Percentiles rank a stretch among this genome's conserved stretches.
Conservation (phyloP, 2,113 vertebrate genomes). For the Equus quagga region DNA sequence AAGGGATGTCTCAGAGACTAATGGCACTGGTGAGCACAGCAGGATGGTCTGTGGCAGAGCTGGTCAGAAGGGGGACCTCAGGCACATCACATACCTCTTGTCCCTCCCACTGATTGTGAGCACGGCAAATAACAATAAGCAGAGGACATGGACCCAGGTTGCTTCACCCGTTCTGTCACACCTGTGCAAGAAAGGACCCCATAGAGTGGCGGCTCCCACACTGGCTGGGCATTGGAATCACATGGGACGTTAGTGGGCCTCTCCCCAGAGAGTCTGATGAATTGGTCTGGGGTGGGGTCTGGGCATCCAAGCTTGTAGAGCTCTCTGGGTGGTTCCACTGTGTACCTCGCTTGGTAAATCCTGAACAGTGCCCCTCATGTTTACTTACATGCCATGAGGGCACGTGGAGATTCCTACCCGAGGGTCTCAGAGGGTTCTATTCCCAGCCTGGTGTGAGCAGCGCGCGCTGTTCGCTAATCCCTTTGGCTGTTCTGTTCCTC, state of each 20-base stretch:
- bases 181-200: not conserved
- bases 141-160: not conserved
- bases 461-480: fast-evolving
- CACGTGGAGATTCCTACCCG: too few relatives aligned
- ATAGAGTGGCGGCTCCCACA: not conserved
- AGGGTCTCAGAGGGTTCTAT: not conserved
- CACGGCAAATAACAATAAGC: not conserved
- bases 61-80: too few relatives aligned
- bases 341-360: not conserved
- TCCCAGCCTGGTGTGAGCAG: not conserved
- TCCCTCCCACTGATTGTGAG: not conserved
- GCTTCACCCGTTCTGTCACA: not conserved
- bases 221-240: not conserved
- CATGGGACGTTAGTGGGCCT: not conserved
- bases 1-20: not conserved
- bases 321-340: not conserved
- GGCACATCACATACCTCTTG: not conserved
- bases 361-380: fast-evolving
- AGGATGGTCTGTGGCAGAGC: not conserved
- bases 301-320: not conserved
- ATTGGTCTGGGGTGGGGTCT: too few relatives aligned
- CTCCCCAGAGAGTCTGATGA: not conserved
- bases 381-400: too few relatives aligned
- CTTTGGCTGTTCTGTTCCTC: not conserved
- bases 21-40: too few relatives aligned